Base-by-base conservation (phyloP, 2,797 vertebrate genomes). In the Alcedo quadribrachys region DNA sequence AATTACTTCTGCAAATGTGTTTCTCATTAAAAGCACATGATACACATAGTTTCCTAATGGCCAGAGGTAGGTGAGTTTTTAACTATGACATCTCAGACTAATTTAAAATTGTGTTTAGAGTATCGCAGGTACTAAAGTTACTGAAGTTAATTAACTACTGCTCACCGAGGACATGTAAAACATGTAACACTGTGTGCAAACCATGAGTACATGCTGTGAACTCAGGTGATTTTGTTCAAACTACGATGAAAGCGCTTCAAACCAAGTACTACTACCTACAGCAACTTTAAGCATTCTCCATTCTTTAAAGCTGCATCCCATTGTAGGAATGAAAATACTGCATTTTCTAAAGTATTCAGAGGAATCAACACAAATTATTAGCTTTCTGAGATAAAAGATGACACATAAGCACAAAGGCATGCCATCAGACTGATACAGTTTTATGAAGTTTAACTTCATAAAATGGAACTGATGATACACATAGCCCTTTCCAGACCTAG, bases 271-370 rank as follows among this genome's bases (percentile, higher is more conserved):
- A 3, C 11, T 30, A 10, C 8, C n/a, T 42, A 62, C 37, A 62
- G 16, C 22, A 77, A 17, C 3, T 67, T 32, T 18, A 30, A 32
- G 16, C 25, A 21, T 37, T 74, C 30, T n/a, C 25, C 24, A 21
- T 15, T 54, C 28, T 55, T 82, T 54, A 15, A 30, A 62, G 9
- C 4, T 2, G 5, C 19, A 4, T 21, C 43, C 24, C 0, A 0
- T 22, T n/a, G 58, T 74, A 80, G 42, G 24, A 16, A 67, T 28
- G 40, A 51, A 69, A 73, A 74, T 16, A 20, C 0, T 50, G 6
- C 18, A 11, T 50, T 60, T 55, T 55, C 24, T 32, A 12, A 78
- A 50, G 33, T 25, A 57, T 42, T 68, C 37, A 32, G 17, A 35
- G 18, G 21, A 8, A 83, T 45, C 25, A 54, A 43, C 37, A 35